Conservation (phyloP, 1,140 invertebrate species). For the Aphidius gifuensis region DNA sequence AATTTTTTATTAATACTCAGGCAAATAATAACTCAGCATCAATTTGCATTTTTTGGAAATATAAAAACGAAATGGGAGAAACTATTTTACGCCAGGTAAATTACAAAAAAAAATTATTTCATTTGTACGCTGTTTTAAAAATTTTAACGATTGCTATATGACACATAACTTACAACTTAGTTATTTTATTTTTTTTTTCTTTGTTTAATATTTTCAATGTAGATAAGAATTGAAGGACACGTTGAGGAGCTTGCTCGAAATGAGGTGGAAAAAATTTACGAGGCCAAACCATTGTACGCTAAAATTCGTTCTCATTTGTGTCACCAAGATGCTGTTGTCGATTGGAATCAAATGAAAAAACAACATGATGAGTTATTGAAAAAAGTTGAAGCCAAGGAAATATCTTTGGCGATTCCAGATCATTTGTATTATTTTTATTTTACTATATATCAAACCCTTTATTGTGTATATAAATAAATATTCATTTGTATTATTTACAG, state of each 20-base stretch:
- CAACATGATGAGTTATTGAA: conserved; percentile 44
- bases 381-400: conserved; percentile 30
- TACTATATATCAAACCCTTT: conserved; percentile 23
- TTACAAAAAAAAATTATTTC: too few species aligned
- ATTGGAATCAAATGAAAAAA: conserved; percentile 51
- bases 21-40: too few species aligned
- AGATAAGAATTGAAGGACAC: conserved; percentile 51
- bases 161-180: too few species aligned
- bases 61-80: conserved; percentile 1
- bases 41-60: background rate
- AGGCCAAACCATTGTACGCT: conserved; percentile 48
- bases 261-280: conserved; percentile 46
- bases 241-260: conserved; percentile 38
- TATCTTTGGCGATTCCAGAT: conserved; percentile 45
- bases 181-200: too few species aligned
- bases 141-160: too few species aligned
- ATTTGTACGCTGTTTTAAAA: too few species aligned
- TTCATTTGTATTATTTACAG: conserved; percentile 29
- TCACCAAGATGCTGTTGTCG: conserved; percentile 44
- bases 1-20: background rate
- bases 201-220: too few species aligned
- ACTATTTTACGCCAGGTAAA: background rate
- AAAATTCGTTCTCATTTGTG: conserved; percentile 53
- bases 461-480: background rate
- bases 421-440: conserved; percentile 42